A percentile compares a stretch with the other conserved stretches of the same genome.
phyloP scores from a whole-genome alignment of 2,797 vertebrate genomes.

The Spheniscus humboldti region DNA sequence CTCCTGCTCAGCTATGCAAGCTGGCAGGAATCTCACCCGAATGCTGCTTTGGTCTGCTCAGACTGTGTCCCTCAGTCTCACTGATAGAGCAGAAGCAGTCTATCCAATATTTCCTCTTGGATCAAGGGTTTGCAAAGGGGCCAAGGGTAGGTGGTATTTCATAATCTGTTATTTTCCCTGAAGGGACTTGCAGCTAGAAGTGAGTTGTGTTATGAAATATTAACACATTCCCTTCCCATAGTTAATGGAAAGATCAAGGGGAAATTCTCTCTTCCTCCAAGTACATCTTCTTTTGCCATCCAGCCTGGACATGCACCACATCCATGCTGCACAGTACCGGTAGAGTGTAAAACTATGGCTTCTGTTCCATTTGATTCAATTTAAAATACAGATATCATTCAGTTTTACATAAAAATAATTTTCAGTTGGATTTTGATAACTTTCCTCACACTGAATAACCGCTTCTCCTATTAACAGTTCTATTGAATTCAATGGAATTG shows the following conservation, averaged over 20 bases:
- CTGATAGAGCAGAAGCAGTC: background rate
- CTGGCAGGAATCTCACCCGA: fast-evolving
- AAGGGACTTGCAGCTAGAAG: background rate
- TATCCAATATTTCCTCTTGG: background rate
- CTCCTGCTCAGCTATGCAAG: background rate
- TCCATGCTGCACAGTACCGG: background rate
- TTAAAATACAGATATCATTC: background rate
- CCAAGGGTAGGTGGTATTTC: background rate
- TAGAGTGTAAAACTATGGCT: background rate
- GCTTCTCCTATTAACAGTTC: background rate
- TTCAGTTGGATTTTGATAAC: background rate
- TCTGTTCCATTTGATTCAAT: background rate
- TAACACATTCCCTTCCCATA: background rate
- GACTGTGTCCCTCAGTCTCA: background rate
- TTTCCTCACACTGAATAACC: background rate
- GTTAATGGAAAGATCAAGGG: background rate
- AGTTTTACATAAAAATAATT: background rate
- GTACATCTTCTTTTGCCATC: background rate
- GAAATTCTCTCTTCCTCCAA: background rate
- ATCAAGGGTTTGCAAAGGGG: background rate
- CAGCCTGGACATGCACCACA: background rate
- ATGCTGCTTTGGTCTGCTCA: background rate
- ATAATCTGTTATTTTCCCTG: background rate
- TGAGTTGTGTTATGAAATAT: background rate
- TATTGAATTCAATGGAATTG: background rate